Base-by-base conservation (phyloP, 2,888 invertebrate genomes). In the Ypsolopha scabrella region DNA sequence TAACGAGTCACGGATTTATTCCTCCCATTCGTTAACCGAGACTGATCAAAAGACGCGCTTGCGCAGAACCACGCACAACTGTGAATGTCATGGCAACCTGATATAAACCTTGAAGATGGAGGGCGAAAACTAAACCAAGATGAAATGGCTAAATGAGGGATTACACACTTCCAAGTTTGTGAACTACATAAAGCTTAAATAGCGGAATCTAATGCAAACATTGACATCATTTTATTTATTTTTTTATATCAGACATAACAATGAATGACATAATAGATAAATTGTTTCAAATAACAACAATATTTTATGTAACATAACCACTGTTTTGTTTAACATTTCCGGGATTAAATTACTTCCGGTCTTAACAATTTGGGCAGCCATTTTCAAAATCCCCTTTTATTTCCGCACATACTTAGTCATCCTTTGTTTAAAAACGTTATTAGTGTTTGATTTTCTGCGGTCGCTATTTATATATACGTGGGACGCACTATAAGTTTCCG, bases 321-420 rank as follows among this genome's bases (percentile, higher is more conserved):
- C 9, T 10, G 38, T 8, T n/a, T 38, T 38, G n/a, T 41, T 1
- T 41, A 10, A n/a, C 62, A 64, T 68, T 81, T 83, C 80, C 80
- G 72, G 69, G 59, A 68, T 63, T 57, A 61, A 72, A 79, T 77
- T 65, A 61, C 66, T 78, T 81, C 81, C 80, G 73, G 66, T 56
- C 38, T 54, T 24, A 61, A 68, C 63, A 63, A 60, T 62, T 54
- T 53, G 55, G 39, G 47, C 48, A 10, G 39, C 50, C 36, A 38
- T 50, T 61, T 57, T 51, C 55, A 54, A 58, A 58, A 60, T 56
- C 54, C 24, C 24, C 4, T 24, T 24, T 24, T 24, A 24, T 24
- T 24, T 24, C 24, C 24, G 4, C 24, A 24, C 24, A 24, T 24
- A 24, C n/a, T 24, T 24, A 24, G 24, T 24, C 24, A 24, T 11